Base-by-base conservation (phyloP, 2,113 vertebrate species). In the Muntiacus muntjak region DNA sequence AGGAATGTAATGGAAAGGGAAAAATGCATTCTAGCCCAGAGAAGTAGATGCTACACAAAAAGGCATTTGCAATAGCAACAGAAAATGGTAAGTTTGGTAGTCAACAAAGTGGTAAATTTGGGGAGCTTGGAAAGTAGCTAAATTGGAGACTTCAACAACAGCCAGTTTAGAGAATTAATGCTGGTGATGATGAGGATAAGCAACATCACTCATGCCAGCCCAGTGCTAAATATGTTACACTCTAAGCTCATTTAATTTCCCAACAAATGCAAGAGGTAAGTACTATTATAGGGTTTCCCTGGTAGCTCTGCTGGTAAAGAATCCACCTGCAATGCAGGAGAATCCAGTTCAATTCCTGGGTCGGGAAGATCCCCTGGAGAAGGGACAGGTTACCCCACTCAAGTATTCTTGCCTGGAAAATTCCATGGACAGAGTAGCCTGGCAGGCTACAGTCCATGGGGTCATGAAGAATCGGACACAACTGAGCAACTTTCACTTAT, bases 71-170 rank as follows among this genome's bases (percentile, higher is more conserved):
- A 23, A 83, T 25, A 55, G 81, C 52, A 83, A 83, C 19, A 83
- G 19, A 47, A 89, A 50, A 12, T 47, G 17, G 76, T 95, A 64
- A 50, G 60, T 93, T 54, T 88, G 79, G 16, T 52, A 67, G 55
- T 85, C 91, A 87, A 95, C 90, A 87, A 96, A 67, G 57, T 36
- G 64, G 64, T 71, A 71, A 91, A 96, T 83, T 33, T 97, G 55
- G 36, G 62, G n/a, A 87, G 62, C 60, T 90, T 96, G 26, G 82
- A 90, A 95, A 97, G 76, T 28, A 60, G 67, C 26, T 81, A 47
- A 47, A 82, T 47, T 52, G n/a, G 36, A 92, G 54, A 82, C 86
- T 92, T 82, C 4, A 15, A 62, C 45, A 92, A 81, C 6, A 89
- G 43, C 40, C 74, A 87, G 52, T 92, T 86, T 82, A 90, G 71